Conservation (phyloP, 2,888 invertebrate species). For the Artemia sinica region DNA sequence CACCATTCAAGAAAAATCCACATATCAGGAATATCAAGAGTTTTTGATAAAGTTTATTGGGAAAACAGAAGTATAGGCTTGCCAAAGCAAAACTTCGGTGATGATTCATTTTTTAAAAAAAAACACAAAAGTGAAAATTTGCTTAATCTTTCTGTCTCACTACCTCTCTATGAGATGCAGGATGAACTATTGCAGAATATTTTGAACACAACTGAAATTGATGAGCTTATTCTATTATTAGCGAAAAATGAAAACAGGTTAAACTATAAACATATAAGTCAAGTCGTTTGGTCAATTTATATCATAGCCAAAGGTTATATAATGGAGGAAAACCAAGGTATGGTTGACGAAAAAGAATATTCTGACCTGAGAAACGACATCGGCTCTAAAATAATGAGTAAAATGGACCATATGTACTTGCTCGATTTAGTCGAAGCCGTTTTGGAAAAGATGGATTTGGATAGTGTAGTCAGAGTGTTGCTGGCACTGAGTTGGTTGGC, state of each 20-base stretch:
- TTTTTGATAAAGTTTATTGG: too few species aligned
- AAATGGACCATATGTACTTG: neutral
- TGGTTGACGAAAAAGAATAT: neutral
- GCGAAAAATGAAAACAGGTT: neutral
- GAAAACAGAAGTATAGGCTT: too few species aligned
- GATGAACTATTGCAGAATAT: neutral
- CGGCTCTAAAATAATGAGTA: neutral
- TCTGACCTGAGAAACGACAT: neutral
- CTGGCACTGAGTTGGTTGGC: neutral
- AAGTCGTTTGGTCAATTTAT: slow-evolving; percentile 3
- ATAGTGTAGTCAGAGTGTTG: neutral
- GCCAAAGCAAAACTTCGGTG: too few species aligned
- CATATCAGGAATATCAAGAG: too few species aligned
- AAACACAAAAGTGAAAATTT: too few species aligned
- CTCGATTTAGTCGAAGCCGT: neutral
- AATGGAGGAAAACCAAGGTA: neutral
- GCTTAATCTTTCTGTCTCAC: too few species aligned
- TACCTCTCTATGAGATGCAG: neutral
- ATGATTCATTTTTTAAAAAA: too few species aligned
- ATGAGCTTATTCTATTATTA: neutral
- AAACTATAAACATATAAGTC: slow-evolving; percentile 3
- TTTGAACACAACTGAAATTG: neutral
- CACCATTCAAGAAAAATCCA: too few species aligned
- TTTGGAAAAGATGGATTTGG: neutral
- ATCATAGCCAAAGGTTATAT: neutral